phyloP scores from a whole-genome alignment of 2,797 vertebrate genomes.

The Scyliorhinus canicula region DNA sequence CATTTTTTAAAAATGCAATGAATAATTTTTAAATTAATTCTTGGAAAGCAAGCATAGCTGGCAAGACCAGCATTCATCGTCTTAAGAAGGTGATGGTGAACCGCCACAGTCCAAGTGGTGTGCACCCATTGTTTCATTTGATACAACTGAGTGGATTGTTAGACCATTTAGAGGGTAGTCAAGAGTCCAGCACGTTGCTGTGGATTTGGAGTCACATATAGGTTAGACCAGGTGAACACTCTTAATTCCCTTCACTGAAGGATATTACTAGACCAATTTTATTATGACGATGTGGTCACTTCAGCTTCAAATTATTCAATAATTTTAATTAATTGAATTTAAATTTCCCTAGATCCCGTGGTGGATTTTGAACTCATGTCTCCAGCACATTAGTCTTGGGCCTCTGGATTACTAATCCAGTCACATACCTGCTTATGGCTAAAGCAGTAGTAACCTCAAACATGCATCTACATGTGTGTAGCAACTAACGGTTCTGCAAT shows the following conservation, averaged over 20 bases:
- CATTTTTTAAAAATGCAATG: not conserved
- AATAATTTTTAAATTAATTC: not conserved
- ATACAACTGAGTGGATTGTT: not conserved
- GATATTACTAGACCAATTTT: too few relatives aligned
- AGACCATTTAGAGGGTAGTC: not conserved
- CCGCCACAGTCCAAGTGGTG: too few relatives aligned
- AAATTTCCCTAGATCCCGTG: too few relatives aligned
- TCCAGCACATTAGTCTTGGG: too few relatives aligned
- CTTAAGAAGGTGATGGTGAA: too few relatives aligned
- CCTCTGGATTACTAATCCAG: too few relatives aligned
- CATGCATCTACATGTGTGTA: not conserved
- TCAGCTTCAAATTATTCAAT: not conserved
- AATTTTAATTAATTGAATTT: not conserved
- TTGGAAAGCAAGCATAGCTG: too few relatives aligned
- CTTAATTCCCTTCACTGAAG: not conserved
- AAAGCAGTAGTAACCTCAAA: not conserved
- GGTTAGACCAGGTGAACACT: not conserved
- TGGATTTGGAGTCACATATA: too few relatives aligned
- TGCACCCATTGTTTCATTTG: too few relatives aligned
- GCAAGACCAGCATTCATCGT: too few relatives aligned
- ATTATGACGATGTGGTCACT: not conserved
- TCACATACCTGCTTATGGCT: not conserved
- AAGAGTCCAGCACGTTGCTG: too few relatives aligned
- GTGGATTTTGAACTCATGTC: too few relatives aligned
- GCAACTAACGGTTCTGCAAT: not conserved